Percentiles rank a stretch among this genome's conserved stretches.
Evolutionary conservation across 64 coral and sea anemone genomes (phyloP).

Genomic region (Trachythela sp.): DNA sequence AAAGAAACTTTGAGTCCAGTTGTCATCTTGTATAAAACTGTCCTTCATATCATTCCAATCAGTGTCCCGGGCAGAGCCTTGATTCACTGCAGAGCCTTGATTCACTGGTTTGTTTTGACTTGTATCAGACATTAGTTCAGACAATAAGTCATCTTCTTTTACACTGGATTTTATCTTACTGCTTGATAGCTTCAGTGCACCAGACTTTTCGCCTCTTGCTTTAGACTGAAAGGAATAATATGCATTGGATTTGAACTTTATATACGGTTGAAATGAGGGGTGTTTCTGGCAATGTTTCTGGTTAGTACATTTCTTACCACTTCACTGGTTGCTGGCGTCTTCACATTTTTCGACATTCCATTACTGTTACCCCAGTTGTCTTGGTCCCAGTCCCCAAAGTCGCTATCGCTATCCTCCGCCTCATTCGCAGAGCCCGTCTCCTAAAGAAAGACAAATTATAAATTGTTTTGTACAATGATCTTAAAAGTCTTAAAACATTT

Average conservation of each 20-base stretch:
- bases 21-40: neutral
- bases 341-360: conserved; percentile 7
- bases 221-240: neutral
- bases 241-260: neutral
- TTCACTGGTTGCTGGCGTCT: neutral
- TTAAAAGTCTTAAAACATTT: too few relatives aligned
- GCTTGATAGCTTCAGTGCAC: neutral
- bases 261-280: too few relatives aligned
- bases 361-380: conserved; percentile 73
- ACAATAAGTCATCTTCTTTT: neutral
- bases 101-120: neutral
- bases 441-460: too few relatives aligned
- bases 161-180: neutral
- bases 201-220: neutral
- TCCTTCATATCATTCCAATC: conserved; percentile 19
- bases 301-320: too few relatives aligned
- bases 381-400: conserved; percentile 92
- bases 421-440: conserved; percentile 19
- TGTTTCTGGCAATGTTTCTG: too few relatives aligned
- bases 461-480: too few relatives aligned
- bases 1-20: neutral
- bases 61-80: neutral
- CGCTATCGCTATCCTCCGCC: conserved; percentile 76
- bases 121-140: neutral
- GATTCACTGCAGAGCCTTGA: neutral